Evolutionary conservation across 2,797 vertebrate species (phyloP).

Genomic region (Limnodromus scolopaceus): DNA sequence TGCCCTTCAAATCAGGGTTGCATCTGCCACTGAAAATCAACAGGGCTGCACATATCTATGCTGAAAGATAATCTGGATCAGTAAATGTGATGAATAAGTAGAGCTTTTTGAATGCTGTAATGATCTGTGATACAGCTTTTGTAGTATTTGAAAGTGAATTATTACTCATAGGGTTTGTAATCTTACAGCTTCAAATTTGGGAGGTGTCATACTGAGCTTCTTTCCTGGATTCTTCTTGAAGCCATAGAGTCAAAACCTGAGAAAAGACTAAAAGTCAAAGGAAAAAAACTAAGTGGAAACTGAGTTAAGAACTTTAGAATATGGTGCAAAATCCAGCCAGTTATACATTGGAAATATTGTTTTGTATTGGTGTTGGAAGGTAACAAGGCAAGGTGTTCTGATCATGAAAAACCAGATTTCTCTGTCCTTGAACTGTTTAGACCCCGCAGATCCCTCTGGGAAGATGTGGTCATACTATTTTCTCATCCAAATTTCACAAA

Average conservation of each 20-base stretch:
- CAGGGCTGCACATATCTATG: conserved; percentile 41
- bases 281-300: neutral
- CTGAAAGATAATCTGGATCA: conserved; percentile 58
- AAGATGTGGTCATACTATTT: neutral
- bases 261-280: neutral
- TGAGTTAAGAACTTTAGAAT: neutral
- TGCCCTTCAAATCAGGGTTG: conserved; percentile 59
- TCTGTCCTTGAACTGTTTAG: neutral
- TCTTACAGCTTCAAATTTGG: neutral
- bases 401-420: neutral
- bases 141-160: conserved; percentile 33
- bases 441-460: neutral
- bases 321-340: neutral
- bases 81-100: conserved; percentile 50
- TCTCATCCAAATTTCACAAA: conserved; percentile 12
- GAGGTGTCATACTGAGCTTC: neutral
- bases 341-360: neutral
- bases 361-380: neutral
- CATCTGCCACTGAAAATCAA: conserved; percentile 58
- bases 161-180: conserved; percentile 17
- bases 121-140: conserved; percentile 38
- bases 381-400: neutral
- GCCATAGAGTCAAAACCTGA: neutral
- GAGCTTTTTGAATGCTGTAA: conserved; percentile 35
- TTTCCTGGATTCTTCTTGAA: neutral